Evolutionary conservation across 2,113 vertebrate genomes (phyloP).

Genomic region (Rhinogobius similis): DNA sequence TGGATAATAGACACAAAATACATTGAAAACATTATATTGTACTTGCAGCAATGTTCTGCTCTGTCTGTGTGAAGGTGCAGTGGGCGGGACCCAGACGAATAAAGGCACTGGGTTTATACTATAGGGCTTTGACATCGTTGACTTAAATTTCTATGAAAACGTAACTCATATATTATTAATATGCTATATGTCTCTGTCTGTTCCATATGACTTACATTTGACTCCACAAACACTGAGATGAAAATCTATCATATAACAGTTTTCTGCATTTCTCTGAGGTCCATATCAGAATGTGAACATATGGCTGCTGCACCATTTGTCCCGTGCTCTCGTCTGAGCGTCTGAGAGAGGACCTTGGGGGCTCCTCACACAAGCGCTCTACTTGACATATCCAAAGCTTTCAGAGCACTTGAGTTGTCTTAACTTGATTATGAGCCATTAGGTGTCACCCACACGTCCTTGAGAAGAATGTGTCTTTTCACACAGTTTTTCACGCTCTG

Average conservation of each 20-base stretch:
- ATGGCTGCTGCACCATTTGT: constrained; percentile 43
- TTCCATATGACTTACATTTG: constrained; percentile 34
- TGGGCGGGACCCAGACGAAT: no score
- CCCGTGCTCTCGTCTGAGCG: constrained; percentile 34
- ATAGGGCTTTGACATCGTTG: no score
- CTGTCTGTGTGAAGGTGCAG: no score
- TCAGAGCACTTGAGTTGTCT: constrained; percentile 31
- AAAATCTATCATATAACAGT: constrained; percentile 42
- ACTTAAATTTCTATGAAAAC: no score
- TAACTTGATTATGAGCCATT: constrained; percentile 19
- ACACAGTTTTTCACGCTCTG: constrained; percentile 8
- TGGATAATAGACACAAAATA: no score
- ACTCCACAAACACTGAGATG: constrained; percentile 17
- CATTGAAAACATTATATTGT: no score
- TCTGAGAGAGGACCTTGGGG: constrained; percentile 28
- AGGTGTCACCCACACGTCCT: constrained; percentile 19
- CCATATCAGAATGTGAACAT: constrained; percentile 56
- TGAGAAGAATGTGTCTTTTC: constrained; percentile 12
- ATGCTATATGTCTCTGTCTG: neutral
- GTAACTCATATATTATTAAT: no score
- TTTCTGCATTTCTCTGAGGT: constrained; percentile 38
- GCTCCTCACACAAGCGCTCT: constrained; percentile 18
- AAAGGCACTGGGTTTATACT: no score
- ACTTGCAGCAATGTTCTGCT: no score
- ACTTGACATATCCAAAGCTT: constrained; percentile 29